phyloP scores from a whole-genome alignment of 2,888 invertebrate species.

The Trichacis sp. region DNA sequence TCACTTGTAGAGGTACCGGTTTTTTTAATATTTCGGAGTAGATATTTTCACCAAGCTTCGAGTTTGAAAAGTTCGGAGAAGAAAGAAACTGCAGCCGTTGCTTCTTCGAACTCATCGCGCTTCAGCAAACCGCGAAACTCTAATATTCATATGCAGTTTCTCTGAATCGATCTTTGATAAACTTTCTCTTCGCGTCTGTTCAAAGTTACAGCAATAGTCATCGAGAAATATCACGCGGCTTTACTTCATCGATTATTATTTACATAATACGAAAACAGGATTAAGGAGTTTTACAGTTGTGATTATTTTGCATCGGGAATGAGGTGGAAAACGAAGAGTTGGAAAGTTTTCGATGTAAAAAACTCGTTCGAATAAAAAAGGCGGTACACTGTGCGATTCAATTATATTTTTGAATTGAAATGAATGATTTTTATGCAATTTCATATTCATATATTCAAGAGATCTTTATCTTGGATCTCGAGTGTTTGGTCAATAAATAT shows the following conservation, averaged over 20 bases:
- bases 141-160: not conserved
- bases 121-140: not conserved
- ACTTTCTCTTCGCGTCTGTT: not conserved
- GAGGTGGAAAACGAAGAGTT: not conserved
- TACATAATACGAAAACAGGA: slow-evolving; percentile 1
- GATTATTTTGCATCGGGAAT: not conserved
- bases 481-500: not conserved
- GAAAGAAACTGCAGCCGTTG: no score
- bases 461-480: not conserved
- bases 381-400: no score
- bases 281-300: not conserved
- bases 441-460: not conserved
- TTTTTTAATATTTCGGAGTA: no score
- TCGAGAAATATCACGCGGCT: no score
- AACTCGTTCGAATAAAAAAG: no score
- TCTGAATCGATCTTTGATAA: not conserved
- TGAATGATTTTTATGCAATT: no score
- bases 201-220: no score
- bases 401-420: no score
- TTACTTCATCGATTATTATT: not conserved
- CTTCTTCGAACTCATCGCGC: not conserved
- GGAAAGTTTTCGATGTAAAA: no score
- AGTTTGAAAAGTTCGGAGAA: no score
- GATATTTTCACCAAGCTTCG: no score
- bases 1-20: slow-evolving; percentile 54